Conservation (phyloP, 2,888 invertebrate species). For the Meteorus colon region DNA sequence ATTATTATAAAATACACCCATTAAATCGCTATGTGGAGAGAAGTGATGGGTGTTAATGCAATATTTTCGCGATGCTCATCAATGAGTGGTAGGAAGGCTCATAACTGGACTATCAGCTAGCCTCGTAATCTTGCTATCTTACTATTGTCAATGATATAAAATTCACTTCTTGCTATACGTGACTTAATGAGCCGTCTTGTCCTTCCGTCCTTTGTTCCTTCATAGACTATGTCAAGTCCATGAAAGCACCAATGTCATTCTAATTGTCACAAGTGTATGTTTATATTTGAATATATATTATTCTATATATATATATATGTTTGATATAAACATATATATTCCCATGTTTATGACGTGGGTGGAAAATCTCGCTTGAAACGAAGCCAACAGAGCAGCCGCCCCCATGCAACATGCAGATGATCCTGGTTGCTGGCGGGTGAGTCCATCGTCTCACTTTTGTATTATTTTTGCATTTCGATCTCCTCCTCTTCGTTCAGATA, state of each 20-base stretch:
- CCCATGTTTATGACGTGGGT: conserved; percentile 29
- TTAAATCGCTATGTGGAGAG: background rate
- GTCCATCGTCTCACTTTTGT: conserved; percentile 65
- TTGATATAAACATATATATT: background rate
- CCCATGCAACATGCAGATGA: conserved; percentile 74
- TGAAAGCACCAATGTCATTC: conserved; percentile 4
- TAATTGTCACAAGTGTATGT: background rate
- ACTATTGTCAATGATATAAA: background rate
- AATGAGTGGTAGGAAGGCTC: conserved; percentile 10
- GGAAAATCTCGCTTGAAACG: conserved; percentile 47
- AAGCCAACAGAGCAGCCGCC: conserved; percentile 67
- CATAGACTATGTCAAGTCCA: conserved; percentile 1
- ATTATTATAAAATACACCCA: background rate
- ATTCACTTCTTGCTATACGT: background rate
- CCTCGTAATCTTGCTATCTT: background rate
- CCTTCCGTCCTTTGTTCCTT: conserved; percentile 33
- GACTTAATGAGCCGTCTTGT: conserved; percentile 28
- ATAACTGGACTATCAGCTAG: conserved; percentile 33
- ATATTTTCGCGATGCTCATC: background rate
- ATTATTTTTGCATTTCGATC: conserved; percentile 6
- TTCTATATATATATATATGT: background rate
- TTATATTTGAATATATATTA: background rate
- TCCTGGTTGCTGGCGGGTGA: conserved; percentile 75
- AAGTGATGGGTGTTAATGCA: conserved; percentile 3
- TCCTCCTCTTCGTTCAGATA: conserved; percentile 44